Percentiles rank a stretch among this genome's conserved stretches.
Conservation (phyloP, 2,888 invertebrate genomes). For the Protonemura montana region DNA sequence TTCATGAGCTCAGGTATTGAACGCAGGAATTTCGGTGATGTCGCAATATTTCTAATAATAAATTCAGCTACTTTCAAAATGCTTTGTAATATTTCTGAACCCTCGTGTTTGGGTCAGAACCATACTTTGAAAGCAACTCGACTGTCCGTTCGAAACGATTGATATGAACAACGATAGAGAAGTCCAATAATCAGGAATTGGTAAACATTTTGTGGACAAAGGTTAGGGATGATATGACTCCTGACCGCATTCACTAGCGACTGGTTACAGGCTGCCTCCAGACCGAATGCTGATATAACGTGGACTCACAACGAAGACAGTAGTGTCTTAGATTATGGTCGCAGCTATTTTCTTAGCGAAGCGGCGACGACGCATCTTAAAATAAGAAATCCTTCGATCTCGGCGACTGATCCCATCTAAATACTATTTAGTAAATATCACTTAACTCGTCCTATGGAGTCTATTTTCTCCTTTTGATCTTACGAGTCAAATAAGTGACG, state of each 20-base stretch:
- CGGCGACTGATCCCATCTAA: background rate
- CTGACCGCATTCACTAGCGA: too few relatives aligned
- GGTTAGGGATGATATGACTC: too few relatives aligned
- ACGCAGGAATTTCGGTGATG: background rate
- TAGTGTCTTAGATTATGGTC: constrained; percentile 19
- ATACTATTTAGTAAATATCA: background rate
- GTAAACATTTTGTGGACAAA: too few relatives aligned
- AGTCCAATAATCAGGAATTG: too few relatives aligned
- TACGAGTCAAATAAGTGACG: background rate
- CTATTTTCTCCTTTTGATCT: background rate
- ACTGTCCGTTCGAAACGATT: too few relatives aligned
- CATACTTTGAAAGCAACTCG: too few relatives aligned
- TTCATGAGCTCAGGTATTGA: background rate
- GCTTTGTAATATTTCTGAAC: background rate
- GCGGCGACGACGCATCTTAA: background rate
- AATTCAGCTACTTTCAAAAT: background rate
- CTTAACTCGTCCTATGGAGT: background rate
- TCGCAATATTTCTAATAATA: constrained; percentile 16
- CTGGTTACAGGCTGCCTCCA: too few relatives aligned
- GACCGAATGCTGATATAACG: too few relatives aligned
- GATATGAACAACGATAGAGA: too few relatives aligned
- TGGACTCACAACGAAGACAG: background rate
- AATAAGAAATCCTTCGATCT: background rate
- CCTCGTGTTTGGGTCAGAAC: too few relatives aligned
- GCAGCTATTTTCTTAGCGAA: background rate